Evolutionary conservation across 2,888 invertebrate species (phyloP), one percentile per base, ranked within the genome.

Genomic region (Embidobia sp.): DNA sequence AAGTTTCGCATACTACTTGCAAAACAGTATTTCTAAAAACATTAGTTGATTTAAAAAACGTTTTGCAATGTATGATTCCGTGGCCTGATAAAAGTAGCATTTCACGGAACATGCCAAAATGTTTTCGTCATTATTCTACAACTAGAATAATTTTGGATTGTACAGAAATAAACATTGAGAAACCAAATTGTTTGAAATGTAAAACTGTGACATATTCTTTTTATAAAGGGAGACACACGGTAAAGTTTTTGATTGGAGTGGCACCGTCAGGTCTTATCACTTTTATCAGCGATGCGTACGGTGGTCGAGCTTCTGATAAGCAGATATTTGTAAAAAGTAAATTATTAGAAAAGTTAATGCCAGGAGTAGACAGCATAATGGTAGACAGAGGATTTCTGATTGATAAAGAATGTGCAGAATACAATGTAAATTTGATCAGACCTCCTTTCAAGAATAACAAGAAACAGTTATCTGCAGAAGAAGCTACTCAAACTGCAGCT

Each of bases 351-450:
- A 19, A 67, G 7, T 29, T 51, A 27, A 26, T 75, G 8, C 42
- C 29, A 27, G 48, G 66, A 27, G 51, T 75, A 31, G 77, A 78
- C 31, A 27, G 27, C 11, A 53, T 81, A n/a, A 72, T 80, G 64
- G 80, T 70, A 3, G 78, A 77, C 49, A 79, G 79, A 55, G 77
- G 78, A 1, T 80, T 80, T 66, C 46, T 77, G 37, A 75, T 81
- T 5, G 66, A 72, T n/a, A 10, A 8, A 15, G 64, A 77, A 31
- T 72, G 79, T 44, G 51, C 69, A 16, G 37, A 53, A n/a, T 48
- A 76, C 22, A 46, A 53, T 27, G 29, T 82, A 8, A 26, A 76
- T 15, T 18, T 82, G 35, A 81, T 80, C 27, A 72, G 69, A 8
- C 77, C 80, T 15, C 77, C 78, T 5, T 76, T 77, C 48, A 16